These are phyloP conservation scores for Lutraria lutraria DNA, from an alignment of 2,888 invertebrate genomes.

Conservation along the genomic window DNA sequence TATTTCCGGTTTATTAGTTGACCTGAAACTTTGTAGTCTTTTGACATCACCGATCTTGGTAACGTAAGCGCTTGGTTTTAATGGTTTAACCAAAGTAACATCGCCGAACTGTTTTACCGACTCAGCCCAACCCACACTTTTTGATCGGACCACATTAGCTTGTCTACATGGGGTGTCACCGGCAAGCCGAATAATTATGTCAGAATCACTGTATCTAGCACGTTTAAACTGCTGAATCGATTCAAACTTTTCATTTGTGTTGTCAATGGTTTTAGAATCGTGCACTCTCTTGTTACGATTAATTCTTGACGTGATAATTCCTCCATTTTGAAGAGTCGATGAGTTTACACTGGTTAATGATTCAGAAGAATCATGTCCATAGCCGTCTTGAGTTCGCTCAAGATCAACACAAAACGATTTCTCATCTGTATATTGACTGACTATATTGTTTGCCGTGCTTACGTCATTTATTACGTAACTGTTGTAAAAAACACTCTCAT, in stretches of 20 bases:
- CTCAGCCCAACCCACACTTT: conserved; percentile 29
- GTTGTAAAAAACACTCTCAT: conserved; percentile 30
- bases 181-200: not conserved
- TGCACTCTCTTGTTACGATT: not conserved
- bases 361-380: not conserved
- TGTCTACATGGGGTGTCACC: not conserved
- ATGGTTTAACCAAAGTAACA: conserved; percentile 34
- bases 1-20: not conserved
- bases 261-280: not conserved
- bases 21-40: conserved; percentile 39
- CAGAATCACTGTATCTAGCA: conserved; percentile 46
- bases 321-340: not conserved
- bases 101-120: not conserved
- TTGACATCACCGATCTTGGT: conserved; percentile 53
- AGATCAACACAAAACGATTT: not conserved
- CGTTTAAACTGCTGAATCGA: not conserved
- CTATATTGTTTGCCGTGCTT: not conserved
- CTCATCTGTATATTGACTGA: not conserved
- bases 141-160: conserved; percentile 21
- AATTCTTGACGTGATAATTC: not conserved
- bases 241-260: not conserved
- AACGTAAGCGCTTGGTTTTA: conserved; percentile 38
- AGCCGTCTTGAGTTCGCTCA: not conserved
- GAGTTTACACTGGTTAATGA: conserved; percentile 26
- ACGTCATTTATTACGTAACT: conserved; percentile 11